Base-by-base conservation (phyloP, 2,888 invertebrate species). In the Eristalinus aeneus region DNA sequence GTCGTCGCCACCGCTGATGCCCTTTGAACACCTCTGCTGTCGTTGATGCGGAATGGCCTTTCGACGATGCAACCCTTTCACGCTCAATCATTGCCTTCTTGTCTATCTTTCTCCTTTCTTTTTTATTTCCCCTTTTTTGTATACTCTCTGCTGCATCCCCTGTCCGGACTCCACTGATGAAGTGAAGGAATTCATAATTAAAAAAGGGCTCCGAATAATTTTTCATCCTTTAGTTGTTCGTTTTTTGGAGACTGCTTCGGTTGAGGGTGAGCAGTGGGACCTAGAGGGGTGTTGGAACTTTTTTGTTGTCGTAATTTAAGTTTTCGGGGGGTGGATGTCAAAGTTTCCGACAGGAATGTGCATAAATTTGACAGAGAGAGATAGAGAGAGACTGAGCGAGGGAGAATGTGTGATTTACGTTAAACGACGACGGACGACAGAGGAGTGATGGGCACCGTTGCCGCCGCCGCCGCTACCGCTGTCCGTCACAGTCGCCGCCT, bases 391-490 rank as follows among this genome's bases (percentile, higher is more conserved):
- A n/a, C n/a, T n/a, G n/a, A n/a, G n/a, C n/a, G 58, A 83, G 64
- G 63, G 58, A 78, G 68, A 64, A 16, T 22, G 72, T 68, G 72
- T 73, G 74, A 79, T 74, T 84, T 79, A 64, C 46, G 22, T 56
- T 16, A 69, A 54, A 71, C 20, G 20, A 32, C 16, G 23, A 12
- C 60, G 56, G 61, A 36, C 20, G 54, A 53, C 20, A 16, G 23
- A 16, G 67, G 60, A 36, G 60, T 53, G 20, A 46, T n/a, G 60
- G 46, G n/a, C 16, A 46, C 1, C 46, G 8, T 8, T 0, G 46
- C 12, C 39, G 4, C 39, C 39, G 36, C 5, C 9, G 36, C 0
- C 39, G 5, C 27, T 1, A 39, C 12, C 39, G 12, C 3, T 3
- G 39, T 11, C 6, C 39, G n/a, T n/a, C n/a, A n/a, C n/a, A n/a